A percentile compares a stretch with the other conserved stretches of the same genome.
Evolutionary conservation across 2,113 vertebrate genomes (phyloP).

Genomic region (Ceuthmochares aereus): DNA sequence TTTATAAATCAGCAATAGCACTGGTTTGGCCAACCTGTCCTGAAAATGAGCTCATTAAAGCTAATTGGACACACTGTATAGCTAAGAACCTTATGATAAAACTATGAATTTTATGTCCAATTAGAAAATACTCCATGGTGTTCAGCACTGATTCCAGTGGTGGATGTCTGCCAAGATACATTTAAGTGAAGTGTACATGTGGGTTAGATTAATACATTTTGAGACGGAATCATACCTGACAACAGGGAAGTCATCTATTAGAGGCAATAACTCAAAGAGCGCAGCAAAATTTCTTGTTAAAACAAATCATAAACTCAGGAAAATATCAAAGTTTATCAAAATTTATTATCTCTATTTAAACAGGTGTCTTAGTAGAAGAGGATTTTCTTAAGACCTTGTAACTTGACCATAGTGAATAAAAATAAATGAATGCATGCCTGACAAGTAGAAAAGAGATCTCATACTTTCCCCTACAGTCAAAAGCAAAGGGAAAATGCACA

Average conservation of each 20-base stretch:
- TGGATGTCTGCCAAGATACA: constrained; percentile 51
- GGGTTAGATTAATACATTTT: constrained; percentile 17
- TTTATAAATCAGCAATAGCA: background rate
- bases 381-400: background rate
- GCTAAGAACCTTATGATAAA: constrained; percentile 31
- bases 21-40: background rate
- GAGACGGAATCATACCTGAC: constrained; percentile 44
- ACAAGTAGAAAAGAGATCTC: background rate
- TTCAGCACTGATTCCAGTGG: constrained; percentile 1
- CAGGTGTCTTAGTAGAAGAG: constrained; percentile 4
- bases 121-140: constrained; percentile 27
- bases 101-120: background rate
- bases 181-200: constrained; percentile 32
- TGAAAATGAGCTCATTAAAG: constrained; percentile 24
- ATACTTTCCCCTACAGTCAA: background rate
- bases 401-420: background rate
- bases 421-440: background rate
- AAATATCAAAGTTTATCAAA: constrained; percentile 41
- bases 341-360: constrained; percentile 42
- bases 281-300: constrained; percentile 53
- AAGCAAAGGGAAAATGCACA: background rate
- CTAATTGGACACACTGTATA: constrained; percentile 7
- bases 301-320: background rate
- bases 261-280: constrained; percentile 57
- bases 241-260: constrained; percentile 45